A percentile compares a stretch with the other conserved stretches of the same genome.
Conservation (phyloP, 2,888 invertebrate genomes). For the Diadromus collaris region DNA sequence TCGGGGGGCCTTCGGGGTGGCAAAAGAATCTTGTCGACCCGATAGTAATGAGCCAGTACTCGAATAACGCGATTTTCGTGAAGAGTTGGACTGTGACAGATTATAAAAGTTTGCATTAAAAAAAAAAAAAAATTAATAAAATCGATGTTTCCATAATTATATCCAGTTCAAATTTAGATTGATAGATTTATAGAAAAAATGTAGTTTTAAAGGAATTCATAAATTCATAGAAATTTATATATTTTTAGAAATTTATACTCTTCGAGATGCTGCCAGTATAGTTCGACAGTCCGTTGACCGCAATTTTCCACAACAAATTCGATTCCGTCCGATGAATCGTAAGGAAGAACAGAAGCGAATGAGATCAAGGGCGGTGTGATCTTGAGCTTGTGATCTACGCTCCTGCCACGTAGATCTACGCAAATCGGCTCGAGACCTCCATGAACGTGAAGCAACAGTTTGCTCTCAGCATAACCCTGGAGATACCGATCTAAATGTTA, state of each 20-base stretch:
- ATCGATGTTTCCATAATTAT: neutral
- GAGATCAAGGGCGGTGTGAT: constrained; percentile 81
- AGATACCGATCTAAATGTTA: constrained; percentile 8
- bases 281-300: constrained; percentile 85
- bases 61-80: constrained; percentile 76
- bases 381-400: constrained; percentile 81
- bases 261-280: constrained; percentile 86
- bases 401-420: constrained; percentile 81
- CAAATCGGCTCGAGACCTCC: constrained; percentile 81
- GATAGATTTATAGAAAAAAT: too few species aligned
- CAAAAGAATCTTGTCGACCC: constrained; percentile 76
- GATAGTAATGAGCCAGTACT: constrained; percentile 77
- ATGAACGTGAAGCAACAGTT: constrained; percentile 79
- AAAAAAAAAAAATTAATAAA: constrained; percentile 14
- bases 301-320: constrained; percentile 84
- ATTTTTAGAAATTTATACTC: constrained; percentile 78
- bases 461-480: constrained; percentile 76
- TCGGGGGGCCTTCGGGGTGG: constrained; percentile 77
- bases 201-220: too few species aligned
- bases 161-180: neutral
- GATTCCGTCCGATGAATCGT: constrained; percentile 82
- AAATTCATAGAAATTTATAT: constrained; percentile 27
- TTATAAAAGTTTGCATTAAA: constrained; percentile 20
- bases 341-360: constrained; percentile 85
- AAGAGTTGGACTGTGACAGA: constrained; percentile 71